phyloP scores from a whole-genome alignment of 2,888 invertebrate genomes.

The Teleiodes luculella region DNA sequence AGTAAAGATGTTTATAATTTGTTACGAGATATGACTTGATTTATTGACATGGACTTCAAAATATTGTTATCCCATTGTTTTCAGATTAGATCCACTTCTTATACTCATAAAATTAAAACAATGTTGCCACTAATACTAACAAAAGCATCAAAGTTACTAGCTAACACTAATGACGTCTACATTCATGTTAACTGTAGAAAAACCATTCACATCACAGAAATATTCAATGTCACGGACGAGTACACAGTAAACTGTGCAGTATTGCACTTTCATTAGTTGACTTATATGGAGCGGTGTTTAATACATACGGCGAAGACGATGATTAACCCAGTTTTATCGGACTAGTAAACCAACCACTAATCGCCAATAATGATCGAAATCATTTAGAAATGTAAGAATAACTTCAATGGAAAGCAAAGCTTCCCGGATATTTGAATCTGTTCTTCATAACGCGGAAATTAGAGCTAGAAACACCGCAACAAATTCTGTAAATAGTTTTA shows the following conservation, averaged over 20 bases:
- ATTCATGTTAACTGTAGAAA: background rate
- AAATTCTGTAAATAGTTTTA: too few species aligned
- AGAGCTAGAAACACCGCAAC: background rate
- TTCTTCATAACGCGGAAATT: background rate
- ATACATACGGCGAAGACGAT: conserved; percentile 3
- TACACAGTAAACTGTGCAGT: background rate
- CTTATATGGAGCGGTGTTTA: conserved; percentile 10
- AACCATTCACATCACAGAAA: background rate
- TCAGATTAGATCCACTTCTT: too few species aligned
- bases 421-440: conserved; percentile 14
- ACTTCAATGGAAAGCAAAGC: background rate
- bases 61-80: too few species aligned
- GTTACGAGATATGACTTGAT: background rate
- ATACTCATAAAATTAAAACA: too few species aligned
- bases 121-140: too few species aligned
- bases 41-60: background rate
- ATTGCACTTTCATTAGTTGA: conserved; percentile 6
- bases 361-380: conserved; percentile 6
- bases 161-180: background rate
- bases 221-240: background rate
- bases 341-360: conserved; percentile 16
- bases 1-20: background rate
- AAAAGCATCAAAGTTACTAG: too few species aligned
- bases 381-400: background rate
- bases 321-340: conserved; percentile 13